phyloP scores from a whole-genome alignment of 2,113 vertebrate species.

The Platichthys flesus region DNA sequence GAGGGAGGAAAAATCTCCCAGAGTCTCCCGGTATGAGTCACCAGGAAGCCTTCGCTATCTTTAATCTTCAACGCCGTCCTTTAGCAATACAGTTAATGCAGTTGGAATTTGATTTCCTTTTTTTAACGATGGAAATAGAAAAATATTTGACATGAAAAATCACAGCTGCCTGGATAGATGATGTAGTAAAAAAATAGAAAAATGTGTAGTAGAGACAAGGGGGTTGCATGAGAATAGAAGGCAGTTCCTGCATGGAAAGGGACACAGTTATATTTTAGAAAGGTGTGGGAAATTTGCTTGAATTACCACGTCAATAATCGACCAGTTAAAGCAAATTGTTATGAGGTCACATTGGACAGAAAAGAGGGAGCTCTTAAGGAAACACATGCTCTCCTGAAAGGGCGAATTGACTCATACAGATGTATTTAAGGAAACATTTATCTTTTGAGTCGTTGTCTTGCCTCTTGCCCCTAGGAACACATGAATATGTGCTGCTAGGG shows the following conservation, averaged over 20 bases:
- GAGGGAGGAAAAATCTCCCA: not conserved
- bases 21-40: constrained; percentile 54
- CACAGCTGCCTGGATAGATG: not conserved
- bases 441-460: no score
- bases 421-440: no score
- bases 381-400: no score
- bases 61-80: constrained; percentile 1
- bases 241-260: constrained; percentile 4
- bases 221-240: not conserved
- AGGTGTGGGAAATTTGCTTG: constrained; percentile 10
- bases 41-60: constrained; percentile 12
- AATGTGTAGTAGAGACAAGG: not conserved
- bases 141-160: not conserved
- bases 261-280: constrained; percentile 3
- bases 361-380: no score
- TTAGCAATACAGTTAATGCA: constrained; percentile 1
- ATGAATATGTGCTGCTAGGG: no score
- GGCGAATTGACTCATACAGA: no score
- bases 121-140: not conserved
- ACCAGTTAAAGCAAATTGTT: no score
- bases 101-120: not conserved
- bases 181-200: not conserved
- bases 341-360: no score
- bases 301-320: constrained; percentile 14
- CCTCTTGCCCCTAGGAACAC: no score